A percentile compares a stretch with the other conserved stretches of the same genome.
phyloP scores from a whole-genome alignment of 2,113 vertebrate species.

The Peromyscus maniculatus region DNA sequence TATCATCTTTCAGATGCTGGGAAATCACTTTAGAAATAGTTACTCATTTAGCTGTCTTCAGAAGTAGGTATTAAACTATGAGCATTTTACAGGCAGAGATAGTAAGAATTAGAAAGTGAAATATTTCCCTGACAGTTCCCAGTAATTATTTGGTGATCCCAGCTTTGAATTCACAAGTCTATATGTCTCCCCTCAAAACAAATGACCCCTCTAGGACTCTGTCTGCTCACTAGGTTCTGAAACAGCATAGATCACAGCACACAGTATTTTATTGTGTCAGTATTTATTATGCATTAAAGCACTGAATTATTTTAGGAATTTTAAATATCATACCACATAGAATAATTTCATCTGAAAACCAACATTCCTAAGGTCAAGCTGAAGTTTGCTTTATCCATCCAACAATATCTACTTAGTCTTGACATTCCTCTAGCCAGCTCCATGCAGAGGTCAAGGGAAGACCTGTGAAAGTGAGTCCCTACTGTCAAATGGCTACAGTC shows the following conservation, averaged over 20 bases:
- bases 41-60: not conserved
- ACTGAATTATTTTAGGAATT: not conserved
- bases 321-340: not conserved
- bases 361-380: not conserved
- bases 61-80: not conserved
- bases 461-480: no score
- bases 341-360: not conserved
- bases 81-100: not conserved
- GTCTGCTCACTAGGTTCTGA: not conserved
- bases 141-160: not conserved
- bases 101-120: slow-evolving; percentile 10
- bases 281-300: not conserved
- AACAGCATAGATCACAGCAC: not conserved
- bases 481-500: not conserved
- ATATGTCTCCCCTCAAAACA: not conserved
- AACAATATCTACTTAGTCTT: not conserved
- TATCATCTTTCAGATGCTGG: not conserved
- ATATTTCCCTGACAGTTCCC: not conserved
- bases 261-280: not conserved
- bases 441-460: not conserved
- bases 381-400: not conserved
- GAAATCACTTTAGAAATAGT: slow-evolving; percentile 20
- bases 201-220: not conserved
- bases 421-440: not conserved
- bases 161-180: not conserved